These are phyloP conservation scores for Stictocephala bisonia DNA, from an alignment of 2,888 invertebrate genomes.

Conservation along the genomic window DNA sequence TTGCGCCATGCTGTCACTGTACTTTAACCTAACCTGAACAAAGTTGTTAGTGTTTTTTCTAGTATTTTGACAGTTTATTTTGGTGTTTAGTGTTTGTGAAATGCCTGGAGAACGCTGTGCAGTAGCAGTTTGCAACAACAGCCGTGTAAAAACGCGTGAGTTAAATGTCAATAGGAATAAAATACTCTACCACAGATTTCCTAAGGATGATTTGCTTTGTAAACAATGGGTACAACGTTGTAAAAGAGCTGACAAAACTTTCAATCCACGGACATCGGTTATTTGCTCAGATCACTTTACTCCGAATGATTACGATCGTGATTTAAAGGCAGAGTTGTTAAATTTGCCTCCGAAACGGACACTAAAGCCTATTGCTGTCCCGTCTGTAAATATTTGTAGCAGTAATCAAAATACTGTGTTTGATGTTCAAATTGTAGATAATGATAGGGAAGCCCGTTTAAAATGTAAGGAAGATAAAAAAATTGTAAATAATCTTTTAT, in stretches of 20 bases:
- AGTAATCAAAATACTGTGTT: background rate
- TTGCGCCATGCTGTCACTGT: no score
- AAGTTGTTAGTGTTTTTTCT: no score
- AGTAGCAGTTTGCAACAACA: no score
- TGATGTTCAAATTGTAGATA: no score
- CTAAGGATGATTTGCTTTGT: no score
- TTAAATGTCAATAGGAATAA: no score
- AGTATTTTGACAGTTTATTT: no score
- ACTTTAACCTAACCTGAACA: no score
- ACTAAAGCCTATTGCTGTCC: constrained; percentile 16
- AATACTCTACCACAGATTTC: no score
- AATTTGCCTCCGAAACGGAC: constrained; percentile 20
- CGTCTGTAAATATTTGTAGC: constrained; percentile 7
- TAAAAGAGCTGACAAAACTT: constrained; percentile 19
- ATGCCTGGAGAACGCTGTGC: no score
- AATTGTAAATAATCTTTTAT: background rate
- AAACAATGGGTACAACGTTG: constrained; percentile 27
- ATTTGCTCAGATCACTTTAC: constrained; percentile 34
- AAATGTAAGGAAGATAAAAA: constrained; percentile 2
- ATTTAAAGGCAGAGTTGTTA: constrained; percentile 36
- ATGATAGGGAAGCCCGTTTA: background rate
- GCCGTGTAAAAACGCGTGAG: no score
- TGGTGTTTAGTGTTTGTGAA: no score
- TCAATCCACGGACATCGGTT: constrained; percentile 11
- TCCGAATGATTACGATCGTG: constrained; percentile 28